Conservation (phyloP, 2,888 invertebrate species). For the Tillus elongatus region DNA sequence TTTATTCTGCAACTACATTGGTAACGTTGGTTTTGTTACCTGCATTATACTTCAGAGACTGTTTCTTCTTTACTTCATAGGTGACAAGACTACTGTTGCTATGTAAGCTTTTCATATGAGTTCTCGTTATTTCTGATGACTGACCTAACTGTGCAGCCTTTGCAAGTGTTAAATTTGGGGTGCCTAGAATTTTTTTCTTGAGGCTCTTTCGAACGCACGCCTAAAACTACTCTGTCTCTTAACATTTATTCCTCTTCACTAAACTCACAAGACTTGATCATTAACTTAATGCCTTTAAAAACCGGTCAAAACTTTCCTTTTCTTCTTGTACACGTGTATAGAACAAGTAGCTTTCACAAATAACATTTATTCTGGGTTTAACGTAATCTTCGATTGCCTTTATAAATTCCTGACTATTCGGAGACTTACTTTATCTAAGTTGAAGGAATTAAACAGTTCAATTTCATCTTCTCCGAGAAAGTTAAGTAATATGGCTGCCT, state of each 20-base stretch:
- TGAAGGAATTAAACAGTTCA: background rate
- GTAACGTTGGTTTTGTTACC: too few relatives aligned
- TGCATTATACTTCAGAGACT: too few relatives aligned
- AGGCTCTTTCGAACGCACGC: background rate
- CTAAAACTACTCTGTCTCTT: background rate
- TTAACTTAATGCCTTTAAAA: background rate
- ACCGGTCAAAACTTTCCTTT: background rate
- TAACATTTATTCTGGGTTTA: background rate
- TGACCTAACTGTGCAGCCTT: background rate
- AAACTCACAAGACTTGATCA: background rate
- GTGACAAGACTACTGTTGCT: too few relatives aligned
- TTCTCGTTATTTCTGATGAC: background rate
- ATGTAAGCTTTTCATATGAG: background rate
- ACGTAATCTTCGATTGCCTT: background rate
- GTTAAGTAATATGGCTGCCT: background rate
- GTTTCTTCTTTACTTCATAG: too few relatives aligned
- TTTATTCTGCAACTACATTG: too few relatives aligned
- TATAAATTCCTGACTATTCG: background rate
- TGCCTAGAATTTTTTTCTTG: background rate
- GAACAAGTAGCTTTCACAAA: constrained; percentile 1
- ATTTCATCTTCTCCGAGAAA: background rate
- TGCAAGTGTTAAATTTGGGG: background rate
- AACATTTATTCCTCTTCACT: constrained; percentile 1
- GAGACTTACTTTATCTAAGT: background rate
- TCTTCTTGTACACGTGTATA: background rate